Evolutionary conservation across 2,888 invertebrate species (phyloP).

Genomic region (Diaphora mendica): DNA sequence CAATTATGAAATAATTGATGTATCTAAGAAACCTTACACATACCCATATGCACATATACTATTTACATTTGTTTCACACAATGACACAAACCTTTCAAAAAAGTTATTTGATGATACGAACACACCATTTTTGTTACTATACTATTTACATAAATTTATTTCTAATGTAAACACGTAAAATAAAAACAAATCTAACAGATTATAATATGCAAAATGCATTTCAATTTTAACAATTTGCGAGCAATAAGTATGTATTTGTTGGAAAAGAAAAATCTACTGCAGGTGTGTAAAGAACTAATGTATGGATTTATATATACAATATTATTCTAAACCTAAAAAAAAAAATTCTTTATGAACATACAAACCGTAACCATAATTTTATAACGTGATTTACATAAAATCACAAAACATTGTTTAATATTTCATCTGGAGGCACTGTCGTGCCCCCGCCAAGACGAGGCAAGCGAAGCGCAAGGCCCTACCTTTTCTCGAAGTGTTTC

Average conservation of each 20-base stretch:
- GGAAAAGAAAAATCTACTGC: neutral
- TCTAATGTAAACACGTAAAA: too few species aligned
- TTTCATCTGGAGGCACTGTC: too few species aligned
- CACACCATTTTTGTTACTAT: neutral
- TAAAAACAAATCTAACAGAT: too few species aligned
- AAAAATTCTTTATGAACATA: too few species aligned
- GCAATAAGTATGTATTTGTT: neutral
- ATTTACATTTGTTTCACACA: neutral
- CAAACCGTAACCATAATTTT: neutral
- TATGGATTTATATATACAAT: neutral
- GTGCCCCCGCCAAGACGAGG: too few species aligned
- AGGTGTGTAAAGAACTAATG: neutral
- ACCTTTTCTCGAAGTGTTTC: too few species aligned
- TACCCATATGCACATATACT: too few species aligned
- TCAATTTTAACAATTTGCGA: neutral
- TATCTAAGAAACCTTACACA: neutral
- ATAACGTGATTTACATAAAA: neutral
- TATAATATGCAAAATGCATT: neutral
- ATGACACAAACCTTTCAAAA: neutral
- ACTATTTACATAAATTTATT: neutral
- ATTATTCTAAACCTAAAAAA: too few species aligned
- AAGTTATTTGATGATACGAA: neutral
- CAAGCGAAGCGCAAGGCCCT: too few species aligned
- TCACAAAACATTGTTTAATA: neutral
- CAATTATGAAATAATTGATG: neutral